Evolutionary conservation across 2,888 invertebrate species (phyloP), one percentile per base, ranked within the genome.

Genomic region (Agrotis puta): DNA sequence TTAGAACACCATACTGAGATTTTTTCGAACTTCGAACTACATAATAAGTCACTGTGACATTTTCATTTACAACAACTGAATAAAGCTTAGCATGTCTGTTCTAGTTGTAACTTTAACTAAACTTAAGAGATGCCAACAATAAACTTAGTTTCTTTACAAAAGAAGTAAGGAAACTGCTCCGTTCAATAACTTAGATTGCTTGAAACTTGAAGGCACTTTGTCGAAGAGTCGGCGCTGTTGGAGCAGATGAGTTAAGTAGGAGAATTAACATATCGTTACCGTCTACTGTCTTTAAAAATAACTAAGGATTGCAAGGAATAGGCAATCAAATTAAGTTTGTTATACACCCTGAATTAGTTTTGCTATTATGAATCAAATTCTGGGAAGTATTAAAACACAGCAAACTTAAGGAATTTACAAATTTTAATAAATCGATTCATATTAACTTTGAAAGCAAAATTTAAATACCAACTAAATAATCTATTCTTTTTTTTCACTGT

Each of bases 121-220:
- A 50, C 48, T 70, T 24, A 48, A 9, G 4, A 24, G 20, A 20
- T 47, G 33, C 24, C 59, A 56, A 47, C 33, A n/a, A 53, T 39
- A 45, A 70, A 70, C 43, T 77, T 56, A 45, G 24, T 54, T 50
- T 50, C 33, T 77, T 27, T 11, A 56, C 70, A 45, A 61, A n/a
- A 70, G 59, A 69, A 54, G 33, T 69, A 51, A 67, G 57, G 18
- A 51, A 58, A 69, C 54, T 59, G 48, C 59, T 67, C 54, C 5
- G 59, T 61, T 77, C 48, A 77, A 69, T 77, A 70, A 74, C 54
- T 77, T 61, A 77, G 50, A 77, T 70, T 61, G 70, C 33, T 70
- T 56, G 18, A 33, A 56, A 70, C 56, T 69, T 61, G 48, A 54
- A 24, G 5, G 18, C 53, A 50, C 50, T 77, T 20, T 61, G 20